A percentile compares a stretch with the other conserved stretches of the same genome.
phyloP scores from a whole-genome alignment of 2,797 vertebrate species.

The Anabacerthia variegaticeps region DNA sequence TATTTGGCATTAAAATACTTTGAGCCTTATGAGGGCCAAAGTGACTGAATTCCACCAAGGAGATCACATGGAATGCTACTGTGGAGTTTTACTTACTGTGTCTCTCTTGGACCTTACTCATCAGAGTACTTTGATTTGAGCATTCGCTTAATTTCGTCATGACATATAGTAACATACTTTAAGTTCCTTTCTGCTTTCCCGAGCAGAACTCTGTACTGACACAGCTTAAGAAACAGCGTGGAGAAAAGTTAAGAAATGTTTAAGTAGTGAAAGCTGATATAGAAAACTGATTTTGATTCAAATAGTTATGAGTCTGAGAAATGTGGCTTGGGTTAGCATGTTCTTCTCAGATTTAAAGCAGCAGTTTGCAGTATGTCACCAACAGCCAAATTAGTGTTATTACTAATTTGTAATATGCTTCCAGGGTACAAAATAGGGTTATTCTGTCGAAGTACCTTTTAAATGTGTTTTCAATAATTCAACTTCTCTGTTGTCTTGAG shows the following conservation, averaged over 20 bases:
- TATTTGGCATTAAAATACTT: not conserved
- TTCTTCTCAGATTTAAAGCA: not conserved
- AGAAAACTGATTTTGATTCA: not conserved
- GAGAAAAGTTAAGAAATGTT: not conserved
- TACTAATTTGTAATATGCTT: not conserved
- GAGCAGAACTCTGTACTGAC: not conserved
- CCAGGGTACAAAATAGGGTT: not conserved
- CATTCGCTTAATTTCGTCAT: not conserved
- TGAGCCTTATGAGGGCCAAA: not conserved
- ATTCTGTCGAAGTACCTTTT: not conserved
- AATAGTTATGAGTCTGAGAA: not conserved
- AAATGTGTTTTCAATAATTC: not conserved
- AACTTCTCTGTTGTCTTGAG: not conserved
- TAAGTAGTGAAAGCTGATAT: not conserved
- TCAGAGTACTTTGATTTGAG: not conserved
- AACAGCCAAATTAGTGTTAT: not conserved
- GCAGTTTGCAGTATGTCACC: not conserved
- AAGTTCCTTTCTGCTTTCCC: not conserved
- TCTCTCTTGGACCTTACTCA: not conserved
- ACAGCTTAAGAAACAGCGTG: not conserved
- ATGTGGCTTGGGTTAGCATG: not conserved
- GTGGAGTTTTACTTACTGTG: not conserved
- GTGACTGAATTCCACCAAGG: not conserved
- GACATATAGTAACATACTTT: not conserved
- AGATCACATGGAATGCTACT: not conserved